Evolutionary conservation across 2,888 invertebrate species (phyloP).

Genomic region (Protodeltote pygarga): DNA sequence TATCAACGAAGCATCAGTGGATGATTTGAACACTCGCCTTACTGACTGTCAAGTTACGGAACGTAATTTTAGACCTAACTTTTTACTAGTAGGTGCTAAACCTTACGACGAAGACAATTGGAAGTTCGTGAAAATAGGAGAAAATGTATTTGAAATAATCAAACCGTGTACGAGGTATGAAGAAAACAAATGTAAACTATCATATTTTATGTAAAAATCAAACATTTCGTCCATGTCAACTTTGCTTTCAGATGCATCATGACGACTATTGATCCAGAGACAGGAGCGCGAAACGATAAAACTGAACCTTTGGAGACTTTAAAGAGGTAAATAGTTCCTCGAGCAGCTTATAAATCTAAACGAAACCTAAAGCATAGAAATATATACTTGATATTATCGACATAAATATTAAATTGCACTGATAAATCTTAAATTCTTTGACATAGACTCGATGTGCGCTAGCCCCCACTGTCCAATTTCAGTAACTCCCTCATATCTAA

Average conservation of each 20-base stretch:
- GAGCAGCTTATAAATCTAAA: no score
- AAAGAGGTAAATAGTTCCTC: constrained; percentile 80
- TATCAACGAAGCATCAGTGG: constrained; percentile 89
- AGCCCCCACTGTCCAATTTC: no score
- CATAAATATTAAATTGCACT: no score
- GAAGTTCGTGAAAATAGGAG: constrained; percentile 90
- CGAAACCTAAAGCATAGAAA: no score
- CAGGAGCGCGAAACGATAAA: constrained; percentile 86
- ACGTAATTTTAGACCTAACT: constrained; percentile 90
- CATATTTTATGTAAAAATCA: no score
- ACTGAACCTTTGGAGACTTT: constrained; percentile 89
- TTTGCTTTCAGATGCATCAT: constrained; percentile 87
- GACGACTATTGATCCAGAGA: constrained; percentile 90
- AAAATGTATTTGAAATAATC: constrained; percentile 88
- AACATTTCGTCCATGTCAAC: background rate
- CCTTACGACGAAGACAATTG: constrained; percentile 90
- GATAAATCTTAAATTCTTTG: no score
- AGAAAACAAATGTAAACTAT: no score
- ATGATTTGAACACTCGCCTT: constrained; percentile 88
- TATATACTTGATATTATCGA: no score
- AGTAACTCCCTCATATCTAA: no score
- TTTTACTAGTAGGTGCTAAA: constrained; percentile 87
- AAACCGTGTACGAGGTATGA: constrained; percentile 88
- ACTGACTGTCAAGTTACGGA: constrained; percentile 74
- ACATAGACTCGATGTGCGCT: no score